These are phyloP conservation scores for Trachelus stipa DNA, from an alignment of 2,888 invertebrate genomes.

Conservation along the genomic window DNA sequence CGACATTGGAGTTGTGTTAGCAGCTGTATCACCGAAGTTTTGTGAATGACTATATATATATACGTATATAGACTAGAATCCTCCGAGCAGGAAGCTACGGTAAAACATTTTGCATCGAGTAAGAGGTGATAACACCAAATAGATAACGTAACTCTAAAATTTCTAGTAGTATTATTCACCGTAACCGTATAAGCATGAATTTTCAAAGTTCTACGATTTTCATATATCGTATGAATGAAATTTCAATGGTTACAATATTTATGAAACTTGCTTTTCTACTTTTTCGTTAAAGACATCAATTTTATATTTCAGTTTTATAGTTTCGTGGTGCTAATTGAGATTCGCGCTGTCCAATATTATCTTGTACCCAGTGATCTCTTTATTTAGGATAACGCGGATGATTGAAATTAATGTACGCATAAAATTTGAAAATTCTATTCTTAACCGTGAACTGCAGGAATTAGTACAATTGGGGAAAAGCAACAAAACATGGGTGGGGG, in stretches of 20 bases:
- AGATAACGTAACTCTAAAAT: not conserved
- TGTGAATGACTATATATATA: not conserved
- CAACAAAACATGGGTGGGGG: conserved; percentile 12
- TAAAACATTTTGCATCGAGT: not conserved
- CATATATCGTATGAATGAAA: not conserved
- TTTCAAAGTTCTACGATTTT: not conserved
- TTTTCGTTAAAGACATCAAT: not conserved
- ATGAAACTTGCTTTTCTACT: not conserved
- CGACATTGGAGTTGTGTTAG: not conserved
- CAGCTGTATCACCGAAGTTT: not conserved
- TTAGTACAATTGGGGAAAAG: conserved; percentile 13
- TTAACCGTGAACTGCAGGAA: not conserved
- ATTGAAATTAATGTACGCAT: not conserved
- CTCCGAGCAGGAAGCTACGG: not conserved
- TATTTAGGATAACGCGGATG: not conserved
- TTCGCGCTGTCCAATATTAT: not conserved
- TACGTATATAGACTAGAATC: not conserved
- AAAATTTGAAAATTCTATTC: not conserved
- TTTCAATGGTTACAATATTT: too few species aligned
- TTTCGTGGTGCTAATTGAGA: not conserved
- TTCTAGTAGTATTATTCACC: not conserved
- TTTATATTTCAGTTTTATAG: not conserved
- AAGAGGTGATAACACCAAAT: not conserved
- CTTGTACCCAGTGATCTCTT: not conserved
- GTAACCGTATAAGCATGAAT: not conserved